Base-by-base conservation (phyloP, 2,888 invertebrate genomes). In the Melitaea athalia region DNA sequence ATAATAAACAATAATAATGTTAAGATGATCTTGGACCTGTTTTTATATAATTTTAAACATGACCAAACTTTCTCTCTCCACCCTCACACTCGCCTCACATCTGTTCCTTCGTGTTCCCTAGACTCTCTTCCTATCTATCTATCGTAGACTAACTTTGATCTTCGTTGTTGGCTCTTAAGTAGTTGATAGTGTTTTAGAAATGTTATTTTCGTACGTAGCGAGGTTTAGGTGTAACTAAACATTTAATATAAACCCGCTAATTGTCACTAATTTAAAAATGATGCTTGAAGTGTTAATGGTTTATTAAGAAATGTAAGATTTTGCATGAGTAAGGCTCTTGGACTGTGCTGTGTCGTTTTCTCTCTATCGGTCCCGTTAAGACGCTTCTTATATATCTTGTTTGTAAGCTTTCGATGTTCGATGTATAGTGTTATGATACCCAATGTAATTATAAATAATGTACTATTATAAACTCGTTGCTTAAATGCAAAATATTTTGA, bases 101-200 rank as follows among this genome's bases (percentile, higher is more conserved):
- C 65, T 66, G 72, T 57, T 69, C 33, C 59, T 67, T 63, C 15
- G 59, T 66, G 63, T 67, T 67, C 59, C 66, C 70, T 72, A 63
- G 33, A 61, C 71, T 70, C 10, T 55, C 33, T 55, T 55, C 33
- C 69, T 72, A 57, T 74, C 72, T 73, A 67, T 72, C 75, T 78
- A 74, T 73, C 69, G 71, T 76, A 83, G 82, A 80, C 78, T 81
- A 82, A 81, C 88, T 85, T 78, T 85, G 76, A 78, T 85, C 91
- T 91, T 91, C 91, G 91, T 92, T 92, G 92, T 92, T 92, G 88
- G 86, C 84, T 89, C 85, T 88, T 86, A 81, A 82, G 87, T 86
- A 86, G 89, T 74, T 72, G 63, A 78, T 84, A 83, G 86, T 83
- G 80, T 83, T 78, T 84, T 87, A 89, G 87, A 81, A 81, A 83